Evolutionary conservation across 1,140 invertebrate genomes (phyloP).

Genomic region (Caenorhabditis remanei): DNA sequence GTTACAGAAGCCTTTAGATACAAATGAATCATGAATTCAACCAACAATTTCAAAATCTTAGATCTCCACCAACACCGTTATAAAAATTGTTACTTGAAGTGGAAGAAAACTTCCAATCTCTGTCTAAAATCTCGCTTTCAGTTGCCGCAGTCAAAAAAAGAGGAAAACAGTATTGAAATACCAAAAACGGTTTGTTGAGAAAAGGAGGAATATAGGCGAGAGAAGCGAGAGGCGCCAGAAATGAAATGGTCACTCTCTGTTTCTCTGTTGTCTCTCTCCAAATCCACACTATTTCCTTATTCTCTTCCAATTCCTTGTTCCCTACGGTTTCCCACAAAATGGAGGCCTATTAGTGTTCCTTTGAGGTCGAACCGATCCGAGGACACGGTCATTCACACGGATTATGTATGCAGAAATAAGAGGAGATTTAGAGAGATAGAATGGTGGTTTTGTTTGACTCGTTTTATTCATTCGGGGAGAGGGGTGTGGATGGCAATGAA

Average conservation of each 20-base stretch:
- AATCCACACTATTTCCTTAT: background rate
- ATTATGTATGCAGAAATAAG: constrained; percentile 37
- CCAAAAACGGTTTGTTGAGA: background rate
- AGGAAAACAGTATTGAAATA: constrained; percentile 8
- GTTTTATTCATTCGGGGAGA: background rate
- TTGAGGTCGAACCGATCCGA: constrained; percentile 46
- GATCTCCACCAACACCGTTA: too few species aligned
- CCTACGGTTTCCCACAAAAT: constrained; percentile 51
- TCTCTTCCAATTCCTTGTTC: background rate
- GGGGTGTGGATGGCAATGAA: constrained; percentile 23
- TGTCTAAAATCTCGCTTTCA: background rate
- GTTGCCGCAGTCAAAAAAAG: background rate
- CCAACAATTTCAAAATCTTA: too few species aligned
- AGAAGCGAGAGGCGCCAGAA: background rate
- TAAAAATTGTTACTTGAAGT: background rate
- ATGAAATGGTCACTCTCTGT: constrained; percentile 1
- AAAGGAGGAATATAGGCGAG: background rate
- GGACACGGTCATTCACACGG: constrained; percentile 40
- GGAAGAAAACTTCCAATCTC: constrained; percentile 6
- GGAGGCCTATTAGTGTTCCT: constrained; percentile 52
- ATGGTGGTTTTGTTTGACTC: constrained; percentile 37
- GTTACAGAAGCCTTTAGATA: too few species aligned
- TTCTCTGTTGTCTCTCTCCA: background rate
- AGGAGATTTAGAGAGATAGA: constrained; percentile 2
- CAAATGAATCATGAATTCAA: too few species aligned